A percentile compares a stretch with the other conserved stretches of the same genome.
These are phyloP conservation scores for Callionymus lyra DNA, from an alignment of 2,113 vertebrate genomes.

Conservation along the genomic window DNA sequence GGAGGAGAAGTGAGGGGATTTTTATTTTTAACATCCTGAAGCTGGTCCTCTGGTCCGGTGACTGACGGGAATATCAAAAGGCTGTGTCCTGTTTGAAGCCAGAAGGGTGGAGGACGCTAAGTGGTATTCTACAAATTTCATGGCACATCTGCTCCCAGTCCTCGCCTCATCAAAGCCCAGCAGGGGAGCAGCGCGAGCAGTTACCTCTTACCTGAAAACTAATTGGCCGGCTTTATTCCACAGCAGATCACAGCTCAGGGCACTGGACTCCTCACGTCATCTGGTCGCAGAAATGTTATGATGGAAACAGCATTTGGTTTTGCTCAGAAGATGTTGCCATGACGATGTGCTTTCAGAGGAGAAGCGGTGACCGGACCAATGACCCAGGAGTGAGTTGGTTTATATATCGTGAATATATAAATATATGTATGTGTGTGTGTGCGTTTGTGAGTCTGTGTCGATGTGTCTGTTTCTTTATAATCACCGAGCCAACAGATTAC, in stretches of 20 bases:
- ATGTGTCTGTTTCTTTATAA: background rate
- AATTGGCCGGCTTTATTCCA: slow-evolving; percentile 46
- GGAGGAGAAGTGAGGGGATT: background rate
- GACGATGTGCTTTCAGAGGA: too few species aligned
- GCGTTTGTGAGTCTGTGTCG: background rate
- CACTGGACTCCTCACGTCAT: slow-evolving; percentile 10
- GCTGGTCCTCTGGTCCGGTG: slow-evolving; percentile 27
- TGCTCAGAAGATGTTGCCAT: too few species aligned
- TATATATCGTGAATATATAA: background rate
- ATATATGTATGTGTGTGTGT: background rate
- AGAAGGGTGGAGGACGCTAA: slow-evolving; percentile 22
- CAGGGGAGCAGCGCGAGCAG: slow-evolving; percentile 10
- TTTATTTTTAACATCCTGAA: slow-evolving; percentile 40
- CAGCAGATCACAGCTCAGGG: slow-evolving; percentile 26
- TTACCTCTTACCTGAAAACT: slow-evolving; percentile 32
- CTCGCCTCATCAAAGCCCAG: slow-evolving; percentile 25
- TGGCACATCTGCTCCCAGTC: slow-evolving; percentile 18
- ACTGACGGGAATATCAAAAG: slow-evolving; percentile 50
- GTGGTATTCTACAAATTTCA: slow-evolving; percentile 19
- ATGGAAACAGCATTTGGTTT: slow-evolving; percentile 1
- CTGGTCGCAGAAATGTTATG: slow-evolving; percentile 1
- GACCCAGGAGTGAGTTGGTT: background rate
- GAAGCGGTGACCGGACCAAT: too few species aligned
- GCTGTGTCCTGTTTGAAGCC: slow-evolving; percentile 20
- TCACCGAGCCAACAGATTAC: too few species aligned